phyloP scores from a whole-genome alignment of 2,888 invertebrate species.

The Tetragnatha montana region DNA sequence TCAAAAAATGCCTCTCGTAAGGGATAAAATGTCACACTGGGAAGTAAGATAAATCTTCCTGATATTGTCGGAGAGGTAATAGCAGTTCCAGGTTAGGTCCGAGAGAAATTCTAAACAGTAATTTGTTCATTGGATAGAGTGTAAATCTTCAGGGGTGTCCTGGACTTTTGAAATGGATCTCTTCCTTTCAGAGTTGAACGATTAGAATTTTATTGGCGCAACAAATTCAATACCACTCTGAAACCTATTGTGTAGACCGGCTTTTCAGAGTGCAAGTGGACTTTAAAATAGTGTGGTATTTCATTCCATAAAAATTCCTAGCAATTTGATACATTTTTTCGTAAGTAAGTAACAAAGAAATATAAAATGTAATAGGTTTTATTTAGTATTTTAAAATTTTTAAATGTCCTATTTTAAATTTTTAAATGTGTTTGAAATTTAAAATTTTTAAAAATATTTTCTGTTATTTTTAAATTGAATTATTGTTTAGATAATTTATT shows the following conservation, averaged over 20 bases:
- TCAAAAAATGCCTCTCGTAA: conserved; percentile 56
- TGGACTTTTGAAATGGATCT: background rate
- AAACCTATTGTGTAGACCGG: background rate
- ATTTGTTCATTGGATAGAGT: conserved; percentile 38
- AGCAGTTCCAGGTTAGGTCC: conserved; percentile 10
- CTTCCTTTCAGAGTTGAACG: background rate
- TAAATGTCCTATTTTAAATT: too few relatives aligned
- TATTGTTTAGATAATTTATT: too few relatives aligned
- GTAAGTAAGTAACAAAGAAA: too few relatives aligned
- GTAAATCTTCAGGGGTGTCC: background rate
- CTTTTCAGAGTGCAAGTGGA: too few relatives aligned
- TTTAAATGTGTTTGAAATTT: too few relatives aligned
- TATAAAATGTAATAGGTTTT: too few relatives aligned
- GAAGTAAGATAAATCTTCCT: conserved; percentile 46
- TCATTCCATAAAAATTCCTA: too few relatives aligned
- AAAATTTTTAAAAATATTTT: too few relatives aligned
- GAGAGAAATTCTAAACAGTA: conserved; percentile 20
- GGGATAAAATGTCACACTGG: conserved; percentile 57
- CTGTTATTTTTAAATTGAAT: too few relatives aligned
- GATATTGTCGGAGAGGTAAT: conserved; percentile 31
- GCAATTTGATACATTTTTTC: too few relatives aligned
- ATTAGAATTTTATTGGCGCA: background rate
- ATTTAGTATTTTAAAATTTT: too few relatives aligned
- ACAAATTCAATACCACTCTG: background rate
- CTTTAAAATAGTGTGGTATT: too few relatives aligned